A percentile compares a stretch with the other conserved stretches of the same genome.
These are phyloP conservation scores for Gibbula magus DNA, from an alignment of 2,888 invertebrate genomes.

Conservation along the genomic window DNA sequence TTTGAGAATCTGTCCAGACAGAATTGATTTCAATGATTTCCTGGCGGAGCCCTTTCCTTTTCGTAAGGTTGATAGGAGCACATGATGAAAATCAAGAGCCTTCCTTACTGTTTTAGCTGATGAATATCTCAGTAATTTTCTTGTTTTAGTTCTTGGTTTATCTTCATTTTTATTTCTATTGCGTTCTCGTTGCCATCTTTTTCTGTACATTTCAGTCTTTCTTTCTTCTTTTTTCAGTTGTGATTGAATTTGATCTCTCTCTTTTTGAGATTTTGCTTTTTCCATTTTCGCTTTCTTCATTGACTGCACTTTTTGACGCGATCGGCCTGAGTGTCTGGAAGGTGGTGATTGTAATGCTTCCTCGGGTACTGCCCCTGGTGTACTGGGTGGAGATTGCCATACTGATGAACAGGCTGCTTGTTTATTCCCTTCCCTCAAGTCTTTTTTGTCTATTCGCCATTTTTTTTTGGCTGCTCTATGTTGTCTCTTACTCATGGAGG, in stretches of 20 bases:
- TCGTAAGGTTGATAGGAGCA: background rate
- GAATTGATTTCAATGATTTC: background rate
- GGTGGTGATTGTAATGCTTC: background rate
- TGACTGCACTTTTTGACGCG: background rate
- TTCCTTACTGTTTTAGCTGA: background rate
- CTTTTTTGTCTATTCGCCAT: constrained; percentile 3
- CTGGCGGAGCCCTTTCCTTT: background rate
- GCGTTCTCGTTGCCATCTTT: background rate
- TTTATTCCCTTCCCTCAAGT: background rate
- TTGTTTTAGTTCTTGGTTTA: background rate
- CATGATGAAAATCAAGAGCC: background rate
- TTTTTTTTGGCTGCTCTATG: background rate
- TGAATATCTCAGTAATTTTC: background rate
- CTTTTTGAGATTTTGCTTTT: background rate
- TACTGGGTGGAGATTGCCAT: background rate
- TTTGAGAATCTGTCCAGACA: background rate
- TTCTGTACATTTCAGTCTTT: background rate
- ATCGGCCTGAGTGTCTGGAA: background rate
- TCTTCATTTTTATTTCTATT: background rate
- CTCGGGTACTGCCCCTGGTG: background rate
- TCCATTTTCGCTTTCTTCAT: background rate
- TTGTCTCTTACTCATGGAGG: no score
- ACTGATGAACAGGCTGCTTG: background rate
- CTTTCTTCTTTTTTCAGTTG: constrained; percentile 19
- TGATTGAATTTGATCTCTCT: background rate